These are phyloP conservation scores for Piezodorus guildinii DNA, from an alignment of 1,140 invertebrate species.

Conservation along the genomic window DNA sequence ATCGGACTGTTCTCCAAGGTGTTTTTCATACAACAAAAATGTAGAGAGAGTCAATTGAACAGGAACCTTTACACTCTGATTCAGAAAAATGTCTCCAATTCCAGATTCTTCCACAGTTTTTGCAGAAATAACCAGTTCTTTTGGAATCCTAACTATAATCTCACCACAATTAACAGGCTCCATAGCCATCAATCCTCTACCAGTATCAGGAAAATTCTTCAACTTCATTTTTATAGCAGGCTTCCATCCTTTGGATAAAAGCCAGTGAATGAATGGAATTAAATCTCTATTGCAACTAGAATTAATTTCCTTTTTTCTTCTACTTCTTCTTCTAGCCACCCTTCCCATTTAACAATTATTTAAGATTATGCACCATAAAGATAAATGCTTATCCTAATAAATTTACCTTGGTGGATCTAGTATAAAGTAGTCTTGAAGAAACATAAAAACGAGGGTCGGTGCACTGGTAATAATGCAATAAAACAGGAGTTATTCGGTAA, in stretches of 20 bases:
- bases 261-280: constrained; percentile 28
- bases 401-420: not conserved
- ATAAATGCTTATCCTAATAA: not conserved
- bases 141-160: constrained; percentile 36
- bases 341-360: constrained; percentile 7
- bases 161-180: constrained; percentile 32
- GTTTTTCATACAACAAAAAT: constrained; percentile 35
- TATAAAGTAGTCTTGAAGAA: not conserved
- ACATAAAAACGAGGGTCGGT: no score
- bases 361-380: not conserved
- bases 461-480: no score
- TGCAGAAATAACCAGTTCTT: constrained; percentile 35
- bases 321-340: not conserved
- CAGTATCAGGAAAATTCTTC: constrained; percentile 32
- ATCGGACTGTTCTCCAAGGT: constrained; percentile 27
- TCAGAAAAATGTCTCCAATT: constrained; percentile 25
- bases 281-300: constrained; percentile 17
- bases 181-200: constrained; percentile 37
- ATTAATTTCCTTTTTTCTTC: not conserved
- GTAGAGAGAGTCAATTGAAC: constrained; percentile 33
- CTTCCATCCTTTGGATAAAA: constrained; percentile 29
- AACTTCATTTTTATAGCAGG: constrained; percentile 25
- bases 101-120: constrained; percentile 27
- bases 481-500: not conserved
- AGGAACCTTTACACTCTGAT: constrained; percentile 15